Percentiles rank a stretch among this genome's conserved stretches.
Evolutionary conservation across 2,797 vertebrate genomes (phyloP).

Genomic region (Poeciliopsis gracilis): DNA sequence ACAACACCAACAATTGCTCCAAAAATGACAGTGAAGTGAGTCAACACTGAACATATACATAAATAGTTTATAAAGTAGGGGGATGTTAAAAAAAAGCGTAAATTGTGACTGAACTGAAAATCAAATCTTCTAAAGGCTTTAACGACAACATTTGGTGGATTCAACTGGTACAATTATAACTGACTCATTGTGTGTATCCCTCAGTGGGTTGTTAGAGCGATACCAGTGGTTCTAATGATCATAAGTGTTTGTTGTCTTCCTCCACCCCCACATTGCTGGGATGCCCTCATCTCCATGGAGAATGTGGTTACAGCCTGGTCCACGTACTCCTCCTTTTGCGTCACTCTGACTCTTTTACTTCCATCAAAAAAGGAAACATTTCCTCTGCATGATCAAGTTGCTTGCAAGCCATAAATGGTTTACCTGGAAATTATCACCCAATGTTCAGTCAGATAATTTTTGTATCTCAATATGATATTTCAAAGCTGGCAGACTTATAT

Average conservation of each 20-base stretch:
- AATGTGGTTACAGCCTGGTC: background rate
- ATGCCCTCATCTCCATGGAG: slow-evolving; percentile 34
- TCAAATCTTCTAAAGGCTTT: background rate
- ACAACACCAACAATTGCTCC: background rate
- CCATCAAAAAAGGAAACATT: slow-evolving; percentile 37
- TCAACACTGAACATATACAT: background rate
- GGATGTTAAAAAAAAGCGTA: background rate
- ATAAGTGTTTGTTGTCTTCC: slow-evolving; percentile 15
- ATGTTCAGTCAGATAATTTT: background rate
- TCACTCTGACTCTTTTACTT: slow-evolving; percentile 53
- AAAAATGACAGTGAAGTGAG: background rate
- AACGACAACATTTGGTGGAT: background rate
- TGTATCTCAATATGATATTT: background rate
- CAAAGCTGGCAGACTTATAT: background rate
- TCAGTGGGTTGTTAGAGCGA: slow-evolving; percentile 1
- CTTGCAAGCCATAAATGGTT: slow-evolving; percentile 27
- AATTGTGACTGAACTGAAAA: background rate
- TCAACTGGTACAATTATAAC: background rate
- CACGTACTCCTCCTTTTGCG: slow-evolving; percentile 37
- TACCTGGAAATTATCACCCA: slow-evolving; percentile 29
- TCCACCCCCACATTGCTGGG: slow-evolving; percentile 30
- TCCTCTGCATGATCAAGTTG: slow-evolving; percentile 24
- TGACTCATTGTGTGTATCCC: slow-evolving; percentile 8
- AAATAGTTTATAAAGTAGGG: background rate
- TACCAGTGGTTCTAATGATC: slow-evolving; percentile 9